A percentile compares a stretch with the other conserved stretches of the same genome.
Conservation (phyloP, 2,113 vertebrate species). For the Dasyprocta punctata region DNA sequence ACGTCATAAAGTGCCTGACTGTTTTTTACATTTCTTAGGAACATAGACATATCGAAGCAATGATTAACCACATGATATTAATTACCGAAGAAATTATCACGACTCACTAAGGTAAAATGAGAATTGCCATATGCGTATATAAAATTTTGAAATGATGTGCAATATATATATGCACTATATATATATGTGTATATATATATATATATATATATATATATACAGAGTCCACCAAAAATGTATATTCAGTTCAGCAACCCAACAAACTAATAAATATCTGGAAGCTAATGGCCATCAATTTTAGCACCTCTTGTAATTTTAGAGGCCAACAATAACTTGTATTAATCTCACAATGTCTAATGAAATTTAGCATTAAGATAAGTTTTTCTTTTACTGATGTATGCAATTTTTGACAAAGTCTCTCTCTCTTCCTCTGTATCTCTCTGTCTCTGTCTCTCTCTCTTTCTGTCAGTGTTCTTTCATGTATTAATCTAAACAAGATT, state of each 20-base stretch:
- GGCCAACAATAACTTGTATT: not conserved
- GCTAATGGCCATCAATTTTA: not conserved
- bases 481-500: not conserved
- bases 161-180: not conserved
- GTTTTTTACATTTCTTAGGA: constrained; percentile 49
- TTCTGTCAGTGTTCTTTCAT: not conserved
- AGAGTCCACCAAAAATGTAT: not conserved
- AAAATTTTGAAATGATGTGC: constrained; percentile 11
- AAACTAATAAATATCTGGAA: not conserved
- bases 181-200: not conserved
- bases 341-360: not conserved
- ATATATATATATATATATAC: not conserved
- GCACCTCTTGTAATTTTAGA: not conserved
- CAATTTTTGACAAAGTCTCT: not conserved
- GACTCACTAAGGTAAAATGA: constrained; percentile 35
- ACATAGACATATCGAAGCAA: constrained; percentile 67
- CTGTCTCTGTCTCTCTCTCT: not conserved
- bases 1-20: constrained; percentile 53
- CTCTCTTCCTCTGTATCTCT: not conserved
- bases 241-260: not conserved
- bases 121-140: not conserved
- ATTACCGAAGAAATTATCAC: constrained; percentile 57
- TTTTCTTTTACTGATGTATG: not conserved
- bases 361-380: not conserved
- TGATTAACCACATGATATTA: constrained; percentile 51